These are phyloP conservation scores for Lasioglossum pauxillum DNA, from an alignment of 2,888 invertebrate species.

Conservation along the genomic window DNA sequence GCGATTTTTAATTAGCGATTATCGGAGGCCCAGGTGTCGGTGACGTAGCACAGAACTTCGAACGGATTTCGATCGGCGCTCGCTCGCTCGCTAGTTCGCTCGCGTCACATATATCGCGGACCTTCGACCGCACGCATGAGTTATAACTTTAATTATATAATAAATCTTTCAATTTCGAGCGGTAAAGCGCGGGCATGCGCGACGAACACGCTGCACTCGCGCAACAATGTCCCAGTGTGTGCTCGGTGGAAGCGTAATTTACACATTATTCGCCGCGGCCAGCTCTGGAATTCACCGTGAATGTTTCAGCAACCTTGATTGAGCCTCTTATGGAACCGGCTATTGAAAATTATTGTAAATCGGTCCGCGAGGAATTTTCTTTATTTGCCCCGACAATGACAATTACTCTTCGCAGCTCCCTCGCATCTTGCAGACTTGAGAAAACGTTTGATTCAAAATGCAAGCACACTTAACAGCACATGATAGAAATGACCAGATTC, in stretches of 20 bases:
- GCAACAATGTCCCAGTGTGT: conserved; percentile 22
- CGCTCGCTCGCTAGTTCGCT: conserved; percentile 1
- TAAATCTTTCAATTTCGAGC: conserved; percentile 48
- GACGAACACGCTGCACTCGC: neutral
- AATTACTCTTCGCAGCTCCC: too few species aligned
- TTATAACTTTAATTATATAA: conserved; percentile 60
- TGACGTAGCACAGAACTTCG: conserved; percentile 47
- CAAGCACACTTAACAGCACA: neutral
- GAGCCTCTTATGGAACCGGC: neutral
- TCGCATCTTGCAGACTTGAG: too few species aligned
- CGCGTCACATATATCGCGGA: conserved; percentile 31
- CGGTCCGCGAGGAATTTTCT: neutral
- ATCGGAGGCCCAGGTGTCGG: conserved; percentile 47
- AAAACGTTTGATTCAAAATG: neutral
- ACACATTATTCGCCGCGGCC: neutral
- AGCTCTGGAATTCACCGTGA: neutral
- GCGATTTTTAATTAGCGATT: conserved; percentile 67
- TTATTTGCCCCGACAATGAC: neutral
- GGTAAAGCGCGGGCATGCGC: conserved; percentile 26
- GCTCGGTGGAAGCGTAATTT: conserved; percentile 11
- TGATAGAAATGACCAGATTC: neutral
- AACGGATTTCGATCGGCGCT: conserved; percentile 46
- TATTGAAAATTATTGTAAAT: neutral
- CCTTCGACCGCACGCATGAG: conserved; percentile 44
- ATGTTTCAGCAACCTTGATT: neutral